Conservation (phyloP, 2,888 invertebrate species). For the Machimus rusticus region DNA sequence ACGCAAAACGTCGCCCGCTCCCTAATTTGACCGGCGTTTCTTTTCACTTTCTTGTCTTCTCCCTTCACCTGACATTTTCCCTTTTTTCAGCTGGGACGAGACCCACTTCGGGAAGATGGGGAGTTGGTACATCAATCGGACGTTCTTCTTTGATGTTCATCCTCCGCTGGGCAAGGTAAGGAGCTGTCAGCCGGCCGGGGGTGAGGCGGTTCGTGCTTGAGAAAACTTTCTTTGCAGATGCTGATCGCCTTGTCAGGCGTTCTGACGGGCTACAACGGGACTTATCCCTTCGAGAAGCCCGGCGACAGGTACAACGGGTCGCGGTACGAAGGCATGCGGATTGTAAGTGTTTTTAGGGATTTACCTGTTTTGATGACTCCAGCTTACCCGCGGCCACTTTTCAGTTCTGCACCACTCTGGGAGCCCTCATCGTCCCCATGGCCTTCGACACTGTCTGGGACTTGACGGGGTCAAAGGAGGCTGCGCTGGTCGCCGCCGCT, state of each 20-base stretch:
- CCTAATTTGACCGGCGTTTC: neutral
- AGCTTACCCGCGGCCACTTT: slow-evolving; percentile 54
- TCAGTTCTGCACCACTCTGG: slow-evolving; percentile 90
- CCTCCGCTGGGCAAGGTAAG: slow-evolving; percentile 94
- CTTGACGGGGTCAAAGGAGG: slow-evolving; percentile 80
- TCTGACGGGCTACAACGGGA: slow-evolving; percentile 92
- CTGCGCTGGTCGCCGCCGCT: slow-evolving; percentile 80
- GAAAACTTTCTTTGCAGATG: slow-evolving; percentile 74
- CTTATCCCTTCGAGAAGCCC: slow-evolving; percentile 93
- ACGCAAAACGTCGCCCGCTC: neutral
- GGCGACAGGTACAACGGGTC: slow-evolving; percentile 93
- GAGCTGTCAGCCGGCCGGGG: neutral
- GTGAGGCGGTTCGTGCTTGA: slow-evolving; percentile 5
- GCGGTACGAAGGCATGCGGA: slow-evolving; percentile 90
- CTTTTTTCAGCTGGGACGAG: slow-evolving; percentile 86
- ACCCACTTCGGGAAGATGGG: slow-evolving; percentile 99
- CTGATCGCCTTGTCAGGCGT: slow-evolving; percentile 91
- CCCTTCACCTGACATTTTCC: neutral
- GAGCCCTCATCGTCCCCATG: slow-evolving; percentile 85
- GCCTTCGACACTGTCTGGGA: slow-evolving; percentile 89
- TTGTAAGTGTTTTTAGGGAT: slow-evolving; percentile 69
- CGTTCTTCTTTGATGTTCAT: slow-evolving; percentile 98
- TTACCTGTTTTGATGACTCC: neutral
- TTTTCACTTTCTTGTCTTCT: neutral
- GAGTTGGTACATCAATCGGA: slow-evolving; percentile 96